Evolutionary conservation across 2,888 invertebrate genomes (phyloP), one percentile per base, ranked within the genome.

Genomic region (Prosopocoilus inquinatus): DNA sequence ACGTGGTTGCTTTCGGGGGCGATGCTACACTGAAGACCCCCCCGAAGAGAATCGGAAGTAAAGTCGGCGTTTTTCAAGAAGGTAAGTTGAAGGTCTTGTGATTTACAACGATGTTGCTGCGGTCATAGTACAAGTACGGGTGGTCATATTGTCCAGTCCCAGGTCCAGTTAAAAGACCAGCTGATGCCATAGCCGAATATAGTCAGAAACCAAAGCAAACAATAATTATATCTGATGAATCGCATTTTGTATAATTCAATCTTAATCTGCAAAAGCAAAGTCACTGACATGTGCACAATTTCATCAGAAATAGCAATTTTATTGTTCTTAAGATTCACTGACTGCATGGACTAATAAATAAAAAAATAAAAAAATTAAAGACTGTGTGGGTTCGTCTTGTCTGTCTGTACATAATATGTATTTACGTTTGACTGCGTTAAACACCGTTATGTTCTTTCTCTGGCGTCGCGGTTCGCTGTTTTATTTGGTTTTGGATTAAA

Each of bases 21-120:
- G 33, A 53, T 53, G 53, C n/a, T 16, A 15, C 41, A 39, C 47
- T 53, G 28, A 41, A 9, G 9, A 13, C n/a, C 20, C 9, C 11
- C n/a, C n/a, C n/a, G n/a, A n/a, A n/a, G 28, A 11, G 13, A 13
- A 9, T 50, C 28, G 15, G 15, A 44, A 45, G 16, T 44, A 9
- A 32, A 35, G 12, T 45, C 9, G 12, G 20, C 13, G 13, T 36
- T 36, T 35, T 44, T 12, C 4, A 12, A 9, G 28, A 44, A 50
- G 50, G 50, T 50, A 50, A 11, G 50, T 43, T 43, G 34, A 33
- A 53, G 3, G 41, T 9, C 41, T 13, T 9, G 13, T 41, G 8
- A 41, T 11, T 16, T 11, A 41, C 41, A 13, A 11, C 41, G 41
- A 41, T 41, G 16, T 41, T 15, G 38, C 16, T 15, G 9, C 13